Percentiles rank a stretch among this genome's conserved stretches.
Evolutionary conservation across 23 tunicate genomes (phyloP).

Genomic region (Halocynthia roretzi): DNA sequence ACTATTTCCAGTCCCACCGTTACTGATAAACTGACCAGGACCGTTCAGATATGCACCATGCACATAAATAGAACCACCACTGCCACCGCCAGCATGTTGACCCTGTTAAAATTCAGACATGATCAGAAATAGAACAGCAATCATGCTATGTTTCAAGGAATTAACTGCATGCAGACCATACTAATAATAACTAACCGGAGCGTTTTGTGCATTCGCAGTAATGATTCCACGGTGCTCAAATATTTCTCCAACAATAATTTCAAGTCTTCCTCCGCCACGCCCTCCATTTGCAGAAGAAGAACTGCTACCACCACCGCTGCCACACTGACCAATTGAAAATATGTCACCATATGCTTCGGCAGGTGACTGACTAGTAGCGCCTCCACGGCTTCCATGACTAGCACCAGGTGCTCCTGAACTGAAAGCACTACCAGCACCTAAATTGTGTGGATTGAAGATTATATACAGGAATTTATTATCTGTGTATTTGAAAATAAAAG

Average conservation of each 20-base stretch:
- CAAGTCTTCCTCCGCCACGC: conserved; percentile 26
- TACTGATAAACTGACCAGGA: conserved; percentile 2
- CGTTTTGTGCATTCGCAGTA: conserved; percentile 1
- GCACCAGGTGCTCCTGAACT: conserved; percentile 19
- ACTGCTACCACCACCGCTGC: conserved; percentile 25
- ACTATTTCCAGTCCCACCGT: conserved; percentile 8
- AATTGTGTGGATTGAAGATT: neutral
- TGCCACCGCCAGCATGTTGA: conserved; percentile 25
- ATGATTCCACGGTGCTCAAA: neutral
- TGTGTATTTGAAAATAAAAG: neutral
- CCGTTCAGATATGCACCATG: conserved; percentile 1
- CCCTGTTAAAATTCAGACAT: neutral
- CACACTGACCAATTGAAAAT: conserved; percentile 6
- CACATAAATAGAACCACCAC: conserved; percentile 24
- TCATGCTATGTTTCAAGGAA: no score
- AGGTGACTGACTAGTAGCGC: conserved; percentile 4
- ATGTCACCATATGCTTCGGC: conserved; percentile 9
- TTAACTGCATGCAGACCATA: no score
- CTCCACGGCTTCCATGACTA: conserved; percentile 32
- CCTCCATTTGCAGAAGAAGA: conserved; percentile 9
- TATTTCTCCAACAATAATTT: neutral
- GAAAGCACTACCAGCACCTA: conserved; percentile 1
- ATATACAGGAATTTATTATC: neutral
- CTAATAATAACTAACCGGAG: neutral
- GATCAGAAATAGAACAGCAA: no score